Evolutionary conservation across 1,140 invertebrate species (phyloP).

Genomic region (Vanessa tameamea): DNA sequence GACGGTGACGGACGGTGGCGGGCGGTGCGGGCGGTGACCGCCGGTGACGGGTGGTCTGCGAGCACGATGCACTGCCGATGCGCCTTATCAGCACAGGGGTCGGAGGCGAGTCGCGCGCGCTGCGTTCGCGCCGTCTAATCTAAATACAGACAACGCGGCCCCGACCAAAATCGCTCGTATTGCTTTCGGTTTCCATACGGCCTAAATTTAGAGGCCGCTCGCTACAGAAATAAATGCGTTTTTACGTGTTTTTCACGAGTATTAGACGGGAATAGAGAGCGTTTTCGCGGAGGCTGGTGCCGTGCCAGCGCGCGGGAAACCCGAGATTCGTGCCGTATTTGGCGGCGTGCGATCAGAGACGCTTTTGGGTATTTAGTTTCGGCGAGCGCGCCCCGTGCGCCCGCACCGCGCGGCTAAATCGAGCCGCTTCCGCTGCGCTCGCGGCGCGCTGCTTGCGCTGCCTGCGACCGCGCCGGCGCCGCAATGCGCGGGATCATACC

Average conservation of each 20-base stretch:
- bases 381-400: slow-evolving; percentile 38
- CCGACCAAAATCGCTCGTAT: slow-evolving; percentile 75
- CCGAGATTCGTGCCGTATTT: slow-evolving; percentile 75
- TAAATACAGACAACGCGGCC: slow-evolving; percentile 76
- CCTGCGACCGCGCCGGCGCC: slow-evolving; percentile 35
- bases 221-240: slow-evolving; percentile 77
- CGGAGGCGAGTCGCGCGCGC: slow-evolving; percentile 48
- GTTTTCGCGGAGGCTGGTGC: slow-evolving; percentile 47
- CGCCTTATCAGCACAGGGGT: slow-evolving; percentile 41
- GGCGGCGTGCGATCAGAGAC: slow-evolving; percentile 56
- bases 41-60: slow-evolving; percentile 28
- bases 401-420: slow-evolving; percentile 39
- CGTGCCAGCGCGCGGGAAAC: slow-evolving; percentile 67
- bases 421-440: slow-evolving; percentile 34
- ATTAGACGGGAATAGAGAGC: slow-evolving; percentile 70
- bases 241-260: slow-evolving; percentile 75
- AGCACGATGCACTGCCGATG: slow-evolving; percentile 41
- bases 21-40: slow-evolving; percentile 21
- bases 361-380: slow-evolving; percentile 77
- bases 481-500: slow-evolving; percentile 42
- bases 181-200: slow-evolving; percentile 61
- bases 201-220: slow-evolving; percentile 78
- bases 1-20: slow-evolving; percentile 6
- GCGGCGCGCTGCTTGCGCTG: slow-evolving; percentile 47
- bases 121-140: slow-evolving; percentile 63